A percentile compares a stretch with the other conserved stretches of the same genome.
Evolutionary conservation across 2,888 invertebrate genomes (phyloP).

Genomic region (Tenthredo scrophulariae): DNA sequence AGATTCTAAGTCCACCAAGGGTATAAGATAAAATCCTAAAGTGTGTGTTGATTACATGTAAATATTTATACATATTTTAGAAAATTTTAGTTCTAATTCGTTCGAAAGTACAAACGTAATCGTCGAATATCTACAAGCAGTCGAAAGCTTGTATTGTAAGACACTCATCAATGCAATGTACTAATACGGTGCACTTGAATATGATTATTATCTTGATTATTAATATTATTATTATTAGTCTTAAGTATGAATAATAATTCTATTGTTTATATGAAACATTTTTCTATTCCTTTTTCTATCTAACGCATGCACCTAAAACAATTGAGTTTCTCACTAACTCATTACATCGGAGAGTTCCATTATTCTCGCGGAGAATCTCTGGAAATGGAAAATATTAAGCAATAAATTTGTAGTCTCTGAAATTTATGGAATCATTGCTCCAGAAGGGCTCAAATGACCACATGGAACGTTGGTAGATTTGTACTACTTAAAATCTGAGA

Average conservation of each 20-base stretch:
- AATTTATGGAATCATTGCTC: too few species aligned
- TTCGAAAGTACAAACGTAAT: conserved; percentile 63
- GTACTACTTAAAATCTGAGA: not conserved
- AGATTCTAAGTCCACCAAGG: conserved; percentile 66
- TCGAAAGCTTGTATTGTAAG: conserved; percentile 13
- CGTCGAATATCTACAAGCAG: conserved; percentile 37
- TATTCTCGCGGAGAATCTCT: not conserved
- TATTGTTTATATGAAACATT: conserved; percentile 42
- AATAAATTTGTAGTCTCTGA: too few species aligned
- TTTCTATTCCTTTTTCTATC: conserved; percentile 7
- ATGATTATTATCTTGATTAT: conserved; percentile 60
- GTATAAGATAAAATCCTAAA: conserved; percentile 21
- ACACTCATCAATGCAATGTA: conserved; percentile 56
- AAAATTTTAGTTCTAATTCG: conserved; percentile 33
- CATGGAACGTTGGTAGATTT: not conserved
- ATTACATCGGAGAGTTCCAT: not conserved
- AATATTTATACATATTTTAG: conserved; percentile 52
- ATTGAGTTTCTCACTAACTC: not conserved
- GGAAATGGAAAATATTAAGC: too few species aligned
- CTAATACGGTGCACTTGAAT: conserved; percentile 31
- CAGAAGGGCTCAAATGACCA: not conserved
- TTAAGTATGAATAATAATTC: conserved; percentile 62
- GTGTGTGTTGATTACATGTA: conserved; percentile 48
- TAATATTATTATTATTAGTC: conserved; percentile 65
- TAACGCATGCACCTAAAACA: not conserved